Evolutionary conservation across 2,888 invertebrate genomes (phyloP), one percentile per base, ranked within the genome.

Genomic region (Cyrtodaria siliqua): DNA sequence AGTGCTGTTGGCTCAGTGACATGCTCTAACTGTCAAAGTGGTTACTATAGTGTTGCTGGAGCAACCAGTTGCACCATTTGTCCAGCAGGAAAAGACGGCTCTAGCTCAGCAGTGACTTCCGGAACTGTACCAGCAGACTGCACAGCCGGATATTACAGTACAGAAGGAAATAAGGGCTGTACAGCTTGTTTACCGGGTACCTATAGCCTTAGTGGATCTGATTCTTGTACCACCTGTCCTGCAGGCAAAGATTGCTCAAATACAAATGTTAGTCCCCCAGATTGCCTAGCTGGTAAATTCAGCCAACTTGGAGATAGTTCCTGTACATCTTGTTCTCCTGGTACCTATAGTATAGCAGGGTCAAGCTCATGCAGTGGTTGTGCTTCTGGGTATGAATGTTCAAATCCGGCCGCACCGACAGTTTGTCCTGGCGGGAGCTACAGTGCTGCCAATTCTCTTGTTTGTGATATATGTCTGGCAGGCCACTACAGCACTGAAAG

Each of bases 61-160:
- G 62, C 81, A 20, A 62, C 49, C 20, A 68, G 74, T 23, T 90
- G 90, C 71, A 83, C 81, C 1, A 59, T 79, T 1, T 91, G 91
- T 76, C 82, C 83, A 12, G 78, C 73, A 29, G 89, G 88, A 9
- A 67, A 78, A 12, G 55, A 85, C 33, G 89, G 88, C 56, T 59
- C 83, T 12, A 71, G 73, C 53, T 40, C 57, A 33, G 40, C 74
- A 27, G 40, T 44, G 9, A 71, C 71, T 53, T 42, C 57, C 24
- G 40, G 72, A 27, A 33, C 33, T 16, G 33, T 2, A 24, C 86
- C 85, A 4, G 9, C 44, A 44, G 49, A 73, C 24, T 88, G 86
- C 74, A 23, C 70, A 23, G 76, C 76, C 8, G 88, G 88, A 2
- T 75, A 66, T 26, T 87, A 70, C 72, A 87, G 86, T 42, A 26